These are phyloP conservation scores for Drosophila suboccidentalis DNA, from an alignment of 2,888 invertebrate genomes.

Conservation along the genomic window DNA sequence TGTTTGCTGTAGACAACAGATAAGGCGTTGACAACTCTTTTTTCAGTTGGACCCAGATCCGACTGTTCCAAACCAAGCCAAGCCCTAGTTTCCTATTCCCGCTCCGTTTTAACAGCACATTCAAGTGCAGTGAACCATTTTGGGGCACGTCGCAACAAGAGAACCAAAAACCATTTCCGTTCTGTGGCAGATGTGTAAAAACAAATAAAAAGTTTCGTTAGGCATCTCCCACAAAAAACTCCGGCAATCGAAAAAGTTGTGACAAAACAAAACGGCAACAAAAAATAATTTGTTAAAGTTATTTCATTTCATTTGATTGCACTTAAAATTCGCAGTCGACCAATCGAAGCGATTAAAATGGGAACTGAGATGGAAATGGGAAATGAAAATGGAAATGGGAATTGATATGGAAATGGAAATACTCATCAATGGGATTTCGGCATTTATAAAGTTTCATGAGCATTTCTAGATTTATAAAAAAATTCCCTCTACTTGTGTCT, in stretches of 20 bases:
- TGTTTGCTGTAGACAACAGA: slow-evolving; percentile 63
- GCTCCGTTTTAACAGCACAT: slow-evolving; percentile 38
- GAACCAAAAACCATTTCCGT: slow-evolving; percentile 71
- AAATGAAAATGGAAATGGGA: slow-evolving; percentile 1
- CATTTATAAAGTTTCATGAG: background rate
- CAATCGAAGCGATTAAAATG: slow-evolving; percentile 55
- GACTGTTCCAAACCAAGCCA: slow-evolving; percentile 30
- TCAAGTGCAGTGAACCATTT: slow-evolving; percentile 82
- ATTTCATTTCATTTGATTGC: slow-evolving; percentile 53
- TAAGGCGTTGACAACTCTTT: slow-evolving; percentile 70
- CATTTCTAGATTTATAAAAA: background rate
- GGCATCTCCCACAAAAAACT: slow-evolving; percentile 4
- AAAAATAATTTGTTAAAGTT: slow-evolving; percentile 34
- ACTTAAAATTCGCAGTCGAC: slow-evolving; percentile 27
- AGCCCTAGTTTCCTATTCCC: slow-evolving; percentile 36
- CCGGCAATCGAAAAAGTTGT: slow-evolving; percentile 38
- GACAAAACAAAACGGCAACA: slow-evolving; percentile 26
- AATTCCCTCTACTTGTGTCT: background rate
- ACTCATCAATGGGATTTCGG: background rate
- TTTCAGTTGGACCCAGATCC: slow-evolving; percentile 28
- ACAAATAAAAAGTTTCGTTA: slow-evolving; percentile 34
- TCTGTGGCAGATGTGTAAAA: slow-evolving; percentile 70
- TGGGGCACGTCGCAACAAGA: slow-evolving; percentile 65
- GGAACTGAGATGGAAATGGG: slow-evolving; percentile 20
- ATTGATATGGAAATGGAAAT: slow-evolving; percentile 13